phyloP scores from a whole-genome alignment of 2,113 vertebrate genomes.

The Peromyscus maniculatus region DNA sequence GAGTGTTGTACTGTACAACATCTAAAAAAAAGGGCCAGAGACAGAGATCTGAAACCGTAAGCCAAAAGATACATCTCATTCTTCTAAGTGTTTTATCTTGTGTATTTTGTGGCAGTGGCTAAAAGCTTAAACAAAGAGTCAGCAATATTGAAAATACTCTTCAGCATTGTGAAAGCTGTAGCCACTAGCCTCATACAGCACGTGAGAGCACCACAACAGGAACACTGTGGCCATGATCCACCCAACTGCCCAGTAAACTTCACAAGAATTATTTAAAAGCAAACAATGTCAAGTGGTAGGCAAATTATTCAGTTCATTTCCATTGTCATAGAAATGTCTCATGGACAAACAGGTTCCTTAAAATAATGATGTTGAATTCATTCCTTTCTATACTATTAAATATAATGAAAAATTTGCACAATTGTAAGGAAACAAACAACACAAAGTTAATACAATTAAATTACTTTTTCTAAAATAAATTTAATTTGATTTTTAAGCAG shows the following conservation, averaged over 20 bases:
- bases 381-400: not conserved
- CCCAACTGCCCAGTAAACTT: not conserved
- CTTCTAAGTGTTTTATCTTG: not conserved
- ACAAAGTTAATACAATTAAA: not conserved
- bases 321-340: not conserved
- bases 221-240: not conserved
- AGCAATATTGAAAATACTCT: not conserved
- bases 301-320: not conserved
- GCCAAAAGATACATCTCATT: not conserved
- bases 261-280: not conserved
- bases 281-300: not conserved
- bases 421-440: not conserved
- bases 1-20: too few species aligned
- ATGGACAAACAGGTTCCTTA: not conserved
- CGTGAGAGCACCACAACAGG: not conserved
- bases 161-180: too few species aligned
- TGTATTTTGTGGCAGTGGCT: not conserved
- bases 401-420: not conserved
- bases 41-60: not conserved
- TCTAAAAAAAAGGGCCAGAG: not conserved
- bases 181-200: not conserved
- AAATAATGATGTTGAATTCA: not conserved
- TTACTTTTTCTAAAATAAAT: not conserved
- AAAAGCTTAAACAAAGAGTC: not conserved
- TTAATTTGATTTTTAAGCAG: not conserved